These are phyloP conservation scores for Pinctada fucata DNA, from an alignment of 2,888 invertebrate genomes.

Conservation along the genomic window DNA sequence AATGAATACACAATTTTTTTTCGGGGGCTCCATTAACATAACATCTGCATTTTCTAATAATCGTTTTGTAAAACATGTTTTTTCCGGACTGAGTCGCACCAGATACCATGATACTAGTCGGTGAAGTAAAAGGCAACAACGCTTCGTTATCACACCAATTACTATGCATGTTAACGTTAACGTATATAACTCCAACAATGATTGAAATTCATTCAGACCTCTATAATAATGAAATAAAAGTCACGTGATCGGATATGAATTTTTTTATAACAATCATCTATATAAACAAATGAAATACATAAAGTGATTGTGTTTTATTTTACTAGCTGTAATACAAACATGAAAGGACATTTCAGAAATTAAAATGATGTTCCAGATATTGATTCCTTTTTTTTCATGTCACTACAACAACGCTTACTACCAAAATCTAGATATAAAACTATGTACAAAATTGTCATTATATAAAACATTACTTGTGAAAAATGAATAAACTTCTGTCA, in stretches of 20 bases:
- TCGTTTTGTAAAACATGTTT: constrained; percentile 23
- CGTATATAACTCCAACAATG: not conserved
- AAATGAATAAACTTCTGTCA: constrained; percentile 9
- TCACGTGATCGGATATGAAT: no score
- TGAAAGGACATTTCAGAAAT: no score
- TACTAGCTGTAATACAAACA: no score
- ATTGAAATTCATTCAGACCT: no score
- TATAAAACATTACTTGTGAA: constrained; percentile 4
- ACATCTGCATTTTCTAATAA: constrained; percentile 25
- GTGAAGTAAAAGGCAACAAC: constrained; percentile 16
- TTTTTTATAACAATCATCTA: no score
- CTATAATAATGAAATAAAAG: no score
- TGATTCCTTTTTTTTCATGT: no score
- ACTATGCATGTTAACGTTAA: not conserved
- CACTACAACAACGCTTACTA: no score
- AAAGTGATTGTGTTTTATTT: no score
- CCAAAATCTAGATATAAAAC: constrained; percentile 11
- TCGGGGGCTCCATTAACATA: constrained; percentile 21
- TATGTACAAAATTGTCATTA: constrained; percentile 15
- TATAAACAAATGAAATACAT: no score
- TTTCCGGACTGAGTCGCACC: constrained; percentile 21
- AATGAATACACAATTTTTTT: constrained; percentile 23
- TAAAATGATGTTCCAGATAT: no score
- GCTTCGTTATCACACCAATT: not conserved
- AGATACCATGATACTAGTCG: constrained; percentile 17